Conservation (phyloP, 2,113 vertebrate genomes). For the Corythoichthys intestinalis region DNA sequence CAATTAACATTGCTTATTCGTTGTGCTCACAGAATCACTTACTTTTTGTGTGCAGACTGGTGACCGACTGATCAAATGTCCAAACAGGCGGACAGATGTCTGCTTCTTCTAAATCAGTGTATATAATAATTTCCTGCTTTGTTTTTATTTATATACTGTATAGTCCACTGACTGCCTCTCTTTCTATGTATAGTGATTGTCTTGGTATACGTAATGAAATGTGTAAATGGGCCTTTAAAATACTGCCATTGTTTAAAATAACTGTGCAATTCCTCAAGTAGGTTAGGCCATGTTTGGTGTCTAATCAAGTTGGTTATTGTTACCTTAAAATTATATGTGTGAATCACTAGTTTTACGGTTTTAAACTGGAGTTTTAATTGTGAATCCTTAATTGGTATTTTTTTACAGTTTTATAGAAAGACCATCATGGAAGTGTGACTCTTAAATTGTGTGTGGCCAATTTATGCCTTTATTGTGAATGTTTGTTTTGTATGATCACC, state of each 20-base stretch:
- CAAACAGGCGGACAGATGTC: constrained; percentile 18
- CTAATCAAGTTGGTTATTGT: constrained; percentile 2
- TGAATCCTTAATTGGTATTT: constrained; percentile 1
- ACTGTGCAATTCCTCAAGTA: constrained; percentile 9
- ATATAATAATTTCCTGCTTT: constrained; percentile 41
- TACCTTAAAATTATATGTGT: neutral
- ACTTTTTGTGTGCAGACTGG: constrained; percentile 14
- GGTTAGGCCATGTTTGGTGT: constrained; percentile 22
- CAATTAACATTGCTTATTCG: neutral
- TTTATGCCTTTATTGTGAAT: neutral
- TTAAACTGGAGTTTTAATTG: neutral
- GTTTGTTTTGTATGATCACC: constrained; percentile 19
- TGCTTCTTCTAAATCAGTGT: constrained; percentile 31
- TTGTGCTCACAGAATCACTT: neutral
- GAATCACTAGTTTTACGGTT: neutral
- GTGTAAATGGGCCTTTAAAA: constrained; percentile 12
- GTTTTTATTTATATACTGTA: constrained; percentile 53
- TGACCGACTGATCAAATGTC: constrained; percentile 15
- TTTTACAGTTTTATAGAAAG: neutral
- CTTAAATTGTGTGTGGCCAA: neutral
- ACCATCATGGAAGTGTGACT: neutral
- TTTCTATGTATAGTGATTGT: constrained; percentile 40
- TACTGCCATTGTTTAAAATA: constrained; percentile 37
- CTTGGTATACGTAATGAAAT: constrained; percentile 32
- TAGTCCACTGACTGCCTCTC: constrained; percentile 23